Percentiles rank a stretch among this genome's conserved stretches.
Conservation (phyloP, 2,113 vertebrate genomes). For the Hydrolagus affinis region DNA sequence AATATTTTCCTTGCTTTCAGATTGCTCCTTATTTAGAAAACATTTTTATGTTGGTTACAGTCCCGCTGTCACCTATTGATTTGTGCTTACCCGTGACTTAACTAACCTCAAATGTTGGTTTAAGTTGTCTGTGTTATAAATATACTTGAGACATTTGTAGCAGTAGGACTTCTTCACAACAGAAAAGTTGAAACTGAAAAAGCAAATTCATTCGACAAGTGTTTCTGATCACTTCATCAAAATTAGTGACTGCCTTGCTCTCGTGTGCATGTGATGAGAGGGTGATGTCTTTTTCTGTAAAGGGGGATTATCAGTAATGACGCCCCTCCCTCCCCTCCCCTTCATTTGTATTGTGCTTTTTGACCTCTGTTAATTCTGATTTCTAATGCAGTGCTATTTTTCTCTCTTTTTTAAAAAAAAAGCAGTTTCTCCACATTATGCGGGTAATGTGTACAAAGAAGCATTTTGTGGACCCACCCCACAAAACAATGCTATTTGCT, state of each 20-base stretch:
- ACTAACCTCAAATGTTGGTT: too few species aligned
- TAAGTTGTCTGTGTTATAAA: too few species aligned
- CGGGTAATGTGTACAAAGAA: not conserved
- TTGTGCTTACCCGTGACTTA: too few species aligned
- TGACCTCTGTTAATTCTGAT: not conserved
- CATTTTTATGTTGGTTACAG: too few species aligned
- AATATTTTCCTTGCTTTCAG: too few species aligned
- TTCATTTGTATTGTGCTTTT: not conserved
- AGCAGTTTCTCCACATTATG: not conserved
- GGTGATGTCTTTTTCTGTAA: not conserved
- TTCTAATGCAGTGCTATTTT: not conserved
- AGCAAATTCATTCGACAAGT: not conserved
- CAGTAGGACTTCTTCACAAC: too few species aligned
- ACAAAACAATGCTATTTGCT: constrained; percentile 46
- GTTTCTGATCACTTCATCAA: not conserved
- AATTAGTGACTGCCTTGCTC: not conserved
- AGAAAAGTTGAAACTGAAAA: too few species aligned
- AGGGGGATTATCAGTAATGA: not conserved
- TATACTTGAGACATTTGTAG: too few species aligned
- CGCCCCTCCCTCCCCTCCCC: too few species aligned
- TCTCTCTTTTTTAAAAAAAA: too few species aligned
- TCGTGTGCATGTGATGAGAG: not conserved
- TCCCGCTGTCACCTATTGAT: too few species aligned
- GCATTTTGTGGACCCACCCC: constrained; percentile 38
- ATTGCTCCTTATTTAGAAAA: too few species aligned